Base-by-base conservation (phyloP, 1,140 invertebrate genomes). In the Paracyclopina nana region DNA sequence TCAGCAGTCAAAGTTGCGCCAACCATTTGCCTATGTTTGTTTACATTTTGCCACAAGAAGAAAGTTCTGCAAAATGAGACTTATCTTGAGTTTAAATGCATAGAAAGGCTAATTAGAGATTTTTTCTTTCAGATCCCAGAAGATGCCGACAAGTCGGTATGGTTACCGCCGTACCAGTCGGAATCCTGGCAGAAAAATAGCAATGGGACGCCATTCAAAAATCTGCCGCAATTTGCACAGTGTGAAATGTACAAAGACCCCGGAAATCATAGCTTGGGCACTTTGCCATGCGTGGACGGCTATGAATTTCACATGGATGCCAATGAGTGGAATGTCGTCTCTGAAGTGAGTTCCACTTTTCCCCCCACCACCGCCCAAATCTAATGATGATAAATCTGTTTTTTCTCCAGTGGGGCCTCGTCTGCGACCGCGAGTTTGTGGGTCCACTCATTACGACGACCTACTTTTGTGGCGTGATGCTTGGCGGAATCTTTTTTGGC, bases 401-500 rank as follows among this genome's bases (percentile, higher is more conserved):
- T 41, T 18, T 26, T 30, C 59, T 60, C 25, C 57, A 69, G 65
- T 74, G 69, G 69, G 56, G 64, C 25, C 59, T 74, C 34, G 65
- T 74, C 11, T 74, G 72, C 55, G 65, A 68, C n/a, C 57, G 63
- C 41, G 56, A 58, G 28, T 67, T 67, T 53, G 54, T 72, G 6
- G 58, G 60, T 6, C 60, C 57, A 18, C 59, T 70, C 20, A 63
- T 68, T 0, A 63, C 64, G 1, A 67, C 66, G 4, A 58, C 69
- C 20, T 72, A 72, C 55, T 68, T 67, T 42, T 50, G 57, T 18
- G 70, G 71, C 0, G 63, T 72, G 1, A 63, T 72, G 56, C 54
- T 73, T 29, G 73, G 73, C 9, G 70, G 69, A 1, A 59, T 69
- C 27, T 31, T 74, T 4, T 65, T 70, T 55, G 72, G 72, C 22